Conservation (phyloP, 1,140 invertebrate species). For the Coptotermes formosanus region DNA sequence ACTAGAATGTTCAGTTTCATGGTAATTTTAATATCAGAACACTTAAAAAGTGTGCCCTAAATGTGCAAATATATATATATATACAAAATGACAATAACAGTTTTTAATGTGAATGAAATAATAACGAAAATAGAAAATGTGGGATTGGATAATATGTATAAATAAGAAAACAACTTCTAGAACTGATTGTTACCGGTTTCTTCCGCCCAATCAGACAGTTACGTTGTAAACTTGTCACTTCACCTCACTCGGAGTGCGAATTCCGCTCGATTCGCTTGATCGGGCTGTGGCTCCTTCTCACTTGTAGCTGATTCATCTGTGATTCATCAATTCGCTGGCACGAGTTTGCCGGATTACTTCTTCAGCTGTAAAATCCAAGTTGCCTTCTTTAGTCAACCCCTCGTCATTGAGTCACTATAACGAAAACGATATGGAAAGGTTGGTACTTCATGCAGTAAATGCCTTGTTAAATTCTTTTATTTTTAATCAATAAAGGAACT, state of each 20-base stretch:
- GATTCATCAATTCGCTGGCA: constrained; percentile 28
- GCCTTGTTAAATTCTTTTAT: neutral
- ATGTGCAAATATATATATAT: neutral
- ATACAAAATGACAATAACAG: neutral
- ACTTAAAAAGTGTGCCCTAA: neutral
- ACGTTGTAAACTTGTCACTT: constrained; percentile 34
- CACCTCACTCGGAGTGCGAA: constrained; percentile 30
- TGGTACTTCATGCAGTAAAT: constrained; percentile 28
- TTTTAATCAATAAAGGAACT: neutral
- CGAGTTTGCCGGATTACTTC: constrained; percentile 26
- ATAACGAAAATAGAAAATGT: neutral
- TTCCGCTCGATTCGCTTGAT: constrained; percentile 28
- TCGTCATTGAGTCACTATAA: constrained; percentile 21
- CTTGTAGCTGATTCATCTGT: constrained; percentile 27
- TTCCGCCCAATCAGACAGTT: constrained; percentile 38
- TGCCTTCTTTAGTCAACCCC: constrained; percentile 28
- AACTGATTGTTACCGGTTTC: constrained; percentile 35
- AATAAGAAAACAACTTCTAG: constrained; percentile 9
- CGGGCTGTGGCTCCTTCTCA: constrained; percentile 21
- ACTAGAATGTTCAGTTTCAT: neutral
- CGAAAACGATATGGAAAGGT: constrained; percentile 27
- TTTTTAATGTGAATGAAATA: neutral
- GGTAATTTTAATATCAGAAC: neutral
- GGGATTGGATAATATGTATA: constrained; percentile 7
- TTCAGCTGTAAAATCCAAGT: constrained; percentile 24